phyloP scores from a whole-genome alignment of 2,797 vertebrate genomes.

The Ptychadena robeensis region DNA sequence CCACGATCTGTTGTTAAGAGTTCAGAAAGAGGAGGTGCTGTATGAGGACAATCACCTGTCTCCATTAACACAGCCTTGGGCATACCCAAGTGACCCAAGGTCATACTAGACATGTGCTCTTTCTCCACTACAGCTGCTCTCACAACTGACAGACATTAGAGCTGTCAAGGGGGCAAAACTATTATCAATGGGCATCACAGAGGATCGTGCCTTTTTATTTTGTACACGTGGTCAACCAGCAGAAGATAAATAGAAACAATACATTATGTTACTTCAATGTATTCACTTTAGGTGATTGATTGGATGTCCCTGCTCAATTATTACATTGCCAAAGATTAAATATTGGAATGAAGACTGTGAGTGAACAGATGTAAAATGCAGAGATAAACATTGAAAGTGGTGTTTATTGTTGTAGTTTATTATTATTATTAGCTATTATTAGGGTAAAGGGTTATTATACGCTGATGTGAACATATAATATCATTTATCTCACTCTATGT shows the following conservation, averaged over 20 bases:
- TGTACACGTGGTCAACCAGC: constrained; percentile 8
- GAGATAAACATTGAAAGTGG: background rate
- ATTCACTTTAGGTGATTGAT: background rate
- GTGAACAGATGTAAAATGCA: background rate
- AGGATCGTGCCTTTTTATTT: background rate
- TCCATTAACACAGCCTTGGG: constrained; percentile 34
- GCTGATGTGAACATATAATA: too few species aligned
- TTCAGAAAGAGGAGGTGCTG: background rate
- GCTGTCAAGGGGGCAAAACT: constrained; percentile 33
- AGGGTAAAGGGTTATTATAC: too few species aligned
- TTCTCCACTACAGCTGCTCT: constrained; percentile 27
- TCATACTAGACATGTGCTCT: constrained; percentile 43
- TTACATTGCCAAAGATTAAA: background rate
- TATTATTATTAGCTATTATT: too few species aligned
- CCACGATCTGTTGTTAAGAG: background rate
- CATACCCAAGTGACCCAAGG: constrained; percentile 8
- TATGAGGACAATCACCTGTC: constrained; percentile 32
- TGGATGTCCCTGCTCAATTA: background rate
- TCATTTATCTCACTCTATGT: too few species aligned
- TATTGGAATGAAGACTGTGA: background rate
- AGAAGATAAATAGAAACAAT: background rate
- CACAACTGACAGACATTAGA: constrained; percentile 32
- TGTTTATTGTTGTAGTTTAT: too few species aligned
- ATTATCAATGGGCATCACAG: constrained; percentile 26
- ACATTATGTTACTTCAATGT: background rate